These are phyloP conservation scores for Pantala flavescens DNA, from an alignment of 1,140 invertebrate species.

Conservation along the genomic window DNA sequence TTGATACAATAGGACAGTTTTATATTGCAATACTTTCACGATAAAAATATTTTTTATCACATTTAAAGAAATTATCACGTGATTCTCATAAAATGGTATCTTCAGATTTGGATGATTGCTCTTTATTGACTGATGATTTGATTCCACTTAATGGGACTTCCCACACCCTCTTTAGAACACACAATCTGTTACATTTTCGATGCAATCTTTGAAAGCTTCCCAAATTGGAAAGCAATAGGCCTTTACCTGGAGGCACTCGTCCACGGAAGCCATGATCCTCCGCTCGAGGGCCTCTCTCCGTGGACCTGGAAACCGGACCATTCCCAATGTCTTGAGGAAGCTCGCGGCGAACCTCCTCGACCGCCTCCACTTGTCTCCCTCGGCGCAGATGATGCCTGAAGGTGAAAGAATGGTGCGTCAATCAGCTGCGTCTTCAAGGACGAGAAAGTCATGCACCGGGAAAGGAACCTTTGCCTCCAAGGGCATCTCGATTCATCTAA, in stretches of 20 bases:
- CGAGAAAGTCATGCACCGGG: neutral
- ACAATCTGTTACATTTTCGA: too few relatives aligned
- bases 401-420: neutral
- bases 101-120: too few relatives aligned
- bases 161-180: too few relatives aligned
- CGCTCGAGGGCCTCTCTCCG: constrained; percentile 52
- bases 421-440: neutral
- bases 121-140: too few relatives aligned
- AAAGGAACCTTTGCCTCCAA: neutral
- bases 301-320: constrained; percentile 48
- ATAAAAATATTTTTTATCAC: too few relatives aligned
- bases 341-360: constrained; percentile 62
- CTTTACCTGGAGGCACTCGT: constrained; percentile 33
- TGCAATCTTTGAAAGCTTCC: too few relatives aligned
- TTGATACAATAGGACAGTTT: too few relatives aligned
- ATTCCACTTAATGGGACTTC: too few relatives aligned
- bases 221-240: too few relatives aligned
- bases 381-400: constrained; percentile 67
- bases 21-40: too few relatives aligned
- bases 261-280: constrained; percentile 45
- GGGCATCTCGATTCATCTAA: neutral
- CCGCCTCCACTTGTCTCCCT: constrained; percentile 71
- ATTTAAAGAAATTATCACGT: too few relatives aligned
- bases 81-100: too few relatives aligned
- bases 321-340: constrained; percentile 65